These are phyloP conservation scores for Monochamus saltuarius DNA, from an alignment of 1,140 invertebrate genomes.

Conservation along the genomic window DNA sequence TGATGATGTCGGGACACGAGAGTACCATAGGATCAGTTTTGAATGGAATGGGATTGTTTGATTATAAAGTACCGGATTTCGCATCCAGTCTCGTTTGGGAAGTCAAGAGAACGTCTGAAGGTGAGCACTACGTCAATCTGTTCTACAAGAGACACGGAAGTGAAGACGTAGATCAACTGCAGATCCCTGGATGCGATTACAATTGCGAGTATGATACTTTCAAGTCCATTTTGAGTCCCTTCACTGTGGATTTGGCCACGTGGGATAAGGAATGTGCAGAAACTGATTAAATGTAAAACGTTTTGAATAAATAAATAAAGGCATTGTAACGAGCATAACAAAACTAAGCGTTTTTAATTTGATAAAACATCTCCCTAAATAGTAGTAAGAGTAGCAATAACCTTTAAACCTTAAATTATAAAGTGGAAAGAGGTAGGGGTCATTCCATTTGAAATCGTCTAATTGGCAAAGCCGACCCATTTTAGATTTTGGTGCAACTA, in stretches of 20 bases:
- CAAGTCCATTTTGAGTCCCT: not conserved
- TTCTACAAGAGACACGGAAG: slow-evolving; percentile 62
- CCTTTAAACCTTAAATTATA: too few species aligned
- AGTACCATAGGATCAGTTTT: slow-evolving; percentile 74
- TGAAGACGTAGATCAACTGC: slow-evolving; percentile 1
- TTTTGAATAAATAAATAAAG: not conserved
- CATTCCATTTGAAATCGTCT: too few species aligned
- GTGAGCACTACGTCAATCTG: slow-evolving; percentile 52
- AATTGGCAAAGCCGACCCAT: too few species aligned
- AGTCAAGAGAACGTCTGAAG: slow-evolving; percentile 67
- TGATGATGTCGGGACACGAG: slow-evolving; percentile 61
- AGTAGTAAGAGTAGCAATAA: not conserved
- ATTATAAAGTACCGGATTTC: slow-evolving; percentile 71
- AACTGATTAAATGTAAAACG: not conserved
- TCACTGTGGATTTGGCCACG: not conserved
- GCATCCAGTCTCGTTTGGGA: slow-evolving; percentile 72
- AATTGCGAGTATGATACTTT: not conserved
- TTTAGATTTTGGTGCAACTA: too few species aligned
- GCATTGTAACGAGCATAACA: too few species aligned
- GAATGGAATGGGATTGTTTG: slow-evolving; percentile 68
- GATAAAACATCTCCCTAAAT: not conserved
- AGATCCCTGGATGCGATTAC: not conserved
- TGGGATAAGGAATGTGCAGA: not conserved
- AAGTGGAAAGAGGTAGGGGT: too few species aligned
- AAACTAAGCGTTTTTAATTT: not conserved